These are phyloP conservation scores for Sylvilagus bachmani DNA, from an alignment of 2,113 vertebrate species.

Conservation along the genomic window DNA sequence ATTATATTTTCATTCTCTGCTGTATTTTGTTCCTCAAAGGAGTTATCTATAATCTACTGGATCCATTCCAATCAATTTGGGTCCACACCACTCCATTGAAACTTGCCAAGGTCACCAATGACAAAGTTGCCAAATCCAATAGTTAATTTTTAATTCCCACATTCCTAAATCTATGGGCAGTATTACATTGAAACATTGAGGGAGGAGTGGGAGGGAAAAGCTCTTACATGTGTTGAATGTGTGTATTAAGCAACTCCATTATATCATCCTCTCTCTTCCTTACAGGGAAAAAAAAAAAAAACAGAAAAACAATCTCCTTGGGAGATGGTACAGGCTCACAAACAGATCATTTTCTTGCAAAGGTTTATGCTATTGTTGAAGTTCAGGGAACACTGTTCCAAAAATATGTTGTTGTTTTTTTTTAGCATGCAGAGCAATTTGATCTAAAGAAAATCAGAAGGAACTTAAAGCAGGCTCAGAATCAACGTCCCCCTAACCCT, in stretches of 20 bases:
- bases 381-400: background rate
- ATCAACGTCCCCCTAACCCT: background rate
- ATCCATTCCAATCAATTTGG: background rate
- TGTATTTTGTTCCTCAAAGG: background rate
- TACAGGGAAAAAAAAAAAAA: background rate
- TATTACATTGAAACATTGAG: background rate
- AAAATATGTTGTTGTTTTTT: background rate
- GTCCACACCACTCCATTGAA: background rate
- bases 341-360: background rate
- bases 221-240: background rate
- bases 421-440: background rate
- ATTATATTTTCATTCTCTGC: background rate
- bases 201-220: background rate
- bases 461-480: background rate
- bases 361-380: background rate
- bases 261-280: background rate
- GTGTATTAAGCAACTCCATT: background rate
- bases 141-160: constrained; percentile 44
- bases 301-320: background rate
- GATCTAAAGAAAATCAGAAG: background rate
- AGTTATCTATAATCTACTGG: background rate
- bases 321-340: background rate
- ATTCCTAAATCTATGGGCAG: background rate
- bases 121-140: background rate
- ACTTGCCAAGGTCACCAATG: background rate